Evolutionary conservation across 30 jellyfish, hydroid and myxozoan species (phyloP).

Genomic region (Aurelia aurita): DNA sequence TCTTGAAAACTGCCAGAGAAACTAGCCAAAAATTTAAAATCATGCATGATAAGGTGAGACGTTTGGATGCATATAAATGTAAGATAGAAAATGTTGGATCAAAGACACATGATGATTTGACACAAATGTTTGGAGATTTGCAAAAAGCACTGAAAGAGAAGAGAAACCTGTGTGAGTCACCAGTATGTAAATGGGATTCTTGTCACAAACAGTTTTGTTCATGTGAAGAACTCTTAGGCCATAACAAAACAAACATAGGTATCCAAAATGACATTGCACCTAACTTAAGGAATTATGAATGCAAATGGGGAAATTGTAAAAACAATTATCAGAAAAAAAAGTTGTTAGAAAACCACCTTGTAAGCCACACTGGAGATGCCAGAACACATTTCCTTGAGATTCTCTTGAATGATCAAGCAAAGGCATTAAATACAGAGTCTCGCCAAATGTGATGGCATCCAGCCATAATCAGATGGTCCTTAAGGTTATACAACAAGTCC

Average conservation of each 20-base stretch:
- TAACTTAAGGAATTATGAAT: not conserved
- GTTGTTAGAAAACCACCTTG: not conserved
- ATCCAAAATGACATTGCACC: not conserved
- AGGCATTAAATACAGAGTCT: not conserved
- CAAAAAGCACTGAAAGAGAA: not conserved
- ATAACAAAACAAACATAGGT: not conserved
- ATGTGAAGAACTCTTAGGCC: not conserved
- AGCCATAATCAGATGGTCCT: not conserved
- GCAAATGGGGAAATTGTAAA: too few species aligned
- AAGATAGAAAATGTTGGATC: not conserved
- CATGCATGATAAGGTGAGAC: too few species aligned
- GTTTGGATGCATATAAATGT: too few species aligned
- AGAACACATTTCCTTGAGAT: not conserved
- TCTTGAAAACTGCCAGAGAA: too few species aligned
- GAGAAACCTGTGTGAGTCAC: not conserved
- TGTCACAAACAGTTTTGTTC: not conserved
- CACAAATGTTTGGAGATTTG: not conserved
- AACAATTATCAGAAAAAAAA: not conserved
- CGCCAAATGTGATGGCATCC: conserved; percentile 30
- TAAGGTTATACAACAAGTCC: conserved; percentile 3
- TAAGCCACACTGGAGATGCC: not conserved
- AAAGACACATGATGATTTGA: not conserved
- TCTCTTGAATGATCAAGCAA: conserved; percentile 14
- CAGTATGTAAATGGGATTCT: not conserved
- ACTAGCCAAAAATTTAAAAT: too few species aligned